Percentiles rank a stretch among this genome's conserved stretches.
Conservation (phyloP, 2,797 vertebrate genomes). For the Dendrocincla fuliginosa region DNA sequence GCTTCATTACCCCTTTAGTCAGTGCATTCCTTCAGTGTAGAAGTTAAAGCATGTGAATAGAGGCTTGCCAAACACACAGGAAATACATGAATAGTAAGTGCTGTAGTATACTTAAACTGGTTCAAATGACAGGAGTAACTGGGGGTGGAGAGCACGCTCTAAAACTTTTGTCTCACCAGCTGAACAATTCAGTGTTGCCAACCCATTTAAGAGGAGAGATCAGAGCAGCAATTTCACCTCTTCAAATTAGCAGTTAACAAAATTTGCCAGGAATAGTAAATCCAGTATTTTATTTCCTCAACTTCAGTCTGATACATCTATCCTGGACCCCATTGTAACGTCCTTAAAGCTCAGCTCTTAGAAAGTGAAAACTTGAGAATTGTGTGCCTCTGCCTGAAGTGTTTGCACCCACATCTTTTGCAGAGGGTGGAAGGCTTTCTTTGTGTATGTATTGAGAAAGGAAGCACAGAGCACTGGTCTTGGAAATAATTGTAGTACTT, state of each 20-base stretch:
- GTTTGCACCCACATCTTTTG: background rate
- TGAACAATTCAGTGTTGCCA: background rate
- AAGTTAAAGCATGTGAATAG: accelerated
- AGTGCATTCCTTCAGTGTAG: background rate
- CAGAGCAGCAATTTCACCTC: background rate
- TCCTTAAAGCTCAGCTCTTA: background rate
- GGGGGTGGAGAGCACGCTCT: background rate
- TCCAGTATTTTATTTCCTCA: accelerated
- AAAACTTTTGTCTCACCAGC: background rate
- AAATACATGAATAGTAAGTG: background rate
- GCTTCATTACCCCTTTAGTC: background rate
- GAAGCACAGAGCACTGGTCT: background rate
- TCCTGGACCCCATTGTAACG: background rate
- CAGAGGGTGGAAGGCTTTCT: background rate
- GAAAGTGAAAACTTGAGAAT: background rate
- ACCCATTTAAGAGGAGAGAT: background rate
- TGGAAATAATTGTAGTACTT: background rate
- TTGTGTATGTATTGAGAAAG: background rate
- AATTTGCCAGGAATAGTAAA: background rate
- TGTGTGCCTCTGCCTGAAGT: background rate
- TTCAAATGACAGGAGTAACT: background rate
- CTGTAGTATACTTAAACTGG: background rate
- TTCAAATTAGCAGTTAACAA: background rate
- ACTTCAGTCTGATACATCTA: background rate
- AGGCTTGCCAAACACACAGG: background rate